Conservation (phyloP, 64 coral and sea anemone species). For the Montipora efflorescens region DNA sequence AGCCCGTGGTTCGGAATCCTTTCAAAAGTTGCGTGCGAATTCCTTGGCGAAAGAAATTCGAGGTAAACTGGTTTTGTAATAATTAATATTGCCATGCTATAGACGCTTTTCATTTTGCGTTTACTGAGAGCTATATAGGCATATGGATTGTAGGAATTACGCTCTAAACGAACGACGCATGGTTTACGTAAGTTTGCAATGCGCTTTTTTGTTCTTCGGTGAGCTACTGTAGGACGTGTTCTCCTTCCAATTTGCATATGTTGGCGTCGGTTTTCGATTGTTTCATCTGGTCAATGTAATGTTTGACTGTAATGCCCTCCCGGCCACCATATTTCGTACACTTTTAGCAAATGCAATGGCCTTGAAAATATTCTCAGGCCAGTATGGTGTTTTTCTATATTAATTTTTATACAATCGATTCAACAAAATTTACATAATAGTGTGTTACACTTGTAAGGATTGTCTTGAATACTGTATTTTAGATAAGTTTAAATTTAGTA, state of each 20-base stretch:
- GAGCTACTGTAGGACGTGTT: neutral
- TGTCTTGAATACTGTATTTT: no score
- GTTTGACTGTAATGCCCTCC: neutral
- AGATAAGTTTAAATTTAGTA: no score
- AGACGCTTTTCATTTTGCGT: neutral
- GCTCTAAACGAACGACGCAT: neutral
- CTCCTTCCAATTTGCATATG: neutral
- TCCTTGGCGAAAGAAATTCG: constrained; percentile 59
- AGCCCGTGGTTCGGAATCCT: constrained; percentile 42
- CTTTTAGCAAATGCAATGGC: neutral
- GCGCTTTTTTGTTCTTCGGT: no score
- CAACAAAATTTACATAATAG: no score
- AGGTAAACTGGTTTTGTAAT: constrained; percentile 4
- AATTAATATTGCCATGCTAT: neutral
- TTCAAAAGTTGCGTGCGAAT: constrained; percentile 50
- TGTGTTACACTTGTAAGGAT: no score
- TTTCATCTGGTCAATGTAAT: no score
- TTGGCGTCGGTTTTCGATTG: no score
- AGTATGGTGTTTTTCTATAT: no score
- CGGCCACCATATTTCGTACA: neutral
- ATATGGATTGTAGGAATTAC: neutral
- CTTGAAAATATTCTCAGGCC: no score
- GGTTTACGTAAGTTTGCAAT: neutral
- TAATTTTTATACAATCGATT: no score
- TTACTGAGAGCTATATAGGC: neutral